These are phyloP conservation scores for Ectropis grisescens DNA, from an alignment of 1,140 invertebrate genomes.

Conservation along the genomic window DNA sequence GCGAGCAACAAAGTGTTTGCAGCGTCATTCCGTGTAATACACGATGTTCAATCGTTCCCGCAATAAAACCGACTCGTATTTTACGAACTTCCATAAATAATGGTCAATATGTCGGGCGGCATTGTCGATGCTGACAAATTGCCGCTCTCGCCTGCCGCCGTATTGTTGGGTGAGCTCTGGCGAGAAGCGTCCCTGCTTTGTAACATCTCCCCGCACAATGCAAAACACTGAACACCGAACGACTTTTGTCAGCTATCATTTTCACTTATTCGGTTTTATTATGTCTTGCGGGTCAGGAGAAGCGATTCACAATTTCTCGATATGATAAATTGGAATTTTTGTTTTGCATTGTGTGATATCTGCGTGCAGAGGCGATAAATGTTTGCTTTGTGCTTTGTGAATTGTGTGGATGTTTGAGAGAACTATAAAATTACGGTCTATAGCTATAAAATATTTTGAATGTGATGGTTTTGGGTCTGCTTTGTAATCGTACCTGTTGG, in stretches of 20 bases:
- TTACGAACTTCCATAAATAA: slow-evolving; percentile 62
- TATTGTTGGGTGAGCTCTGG: slow-evolving; percentile 46
- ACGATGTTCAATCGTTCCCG: slow-evolving; percentile 53
- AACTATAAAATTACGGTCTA: too few relatives aligned
- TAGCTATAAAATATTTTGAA: too few relatives aligned
- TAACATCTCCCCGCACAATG: slow-evolving; percentile 36
- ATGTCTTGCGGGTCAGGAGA: slow-evolving; percentile 36
- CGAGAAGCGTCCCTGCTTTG: slow-evolving; percentile 38
- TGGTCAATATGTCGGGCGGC: slow-evolving; percentile 59
- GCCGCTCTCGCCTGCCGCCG: slow-evolving; percentile 48
- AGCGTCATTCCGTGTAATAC: slow-evolving; percentile 51
- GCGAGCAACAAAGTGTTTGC: slow-evolving; percentile 38
- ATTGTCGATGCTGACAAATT: slow-evolving; percentile 68
- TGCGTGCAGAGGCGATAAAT: slow-evolving; percentile 25
- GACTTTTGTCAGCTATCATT: slow-evolving; percentile 55
- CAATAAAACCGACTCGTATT: slow-evolving; percentile 54
- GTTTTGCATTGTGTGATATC: slow-evolving; percentile 24
- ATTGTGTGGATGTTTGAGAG: slow-evolving; percentile 1
- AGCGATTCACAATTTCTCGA: slow-evolving; percentile 27
- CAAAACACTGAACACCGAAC: slow-evolving; percentile 28
- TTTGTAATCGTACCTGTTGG: too few relatives aligned
- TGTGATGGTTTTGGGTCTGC: too few relatives aligned
- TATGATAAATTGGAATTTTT: slow-evolving; percentile 46
- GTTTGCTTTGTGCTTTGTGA: slow-evolving; percentile 28
- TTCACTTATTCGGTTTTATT: slow-evolving; percentile 52